A percentile compares a stretch with the other conserved stretches of the same genome.
phyloP scores from a whole-genome alignment of 2,113 vertebrate genomes.

The Corapipo altera region DNA sequence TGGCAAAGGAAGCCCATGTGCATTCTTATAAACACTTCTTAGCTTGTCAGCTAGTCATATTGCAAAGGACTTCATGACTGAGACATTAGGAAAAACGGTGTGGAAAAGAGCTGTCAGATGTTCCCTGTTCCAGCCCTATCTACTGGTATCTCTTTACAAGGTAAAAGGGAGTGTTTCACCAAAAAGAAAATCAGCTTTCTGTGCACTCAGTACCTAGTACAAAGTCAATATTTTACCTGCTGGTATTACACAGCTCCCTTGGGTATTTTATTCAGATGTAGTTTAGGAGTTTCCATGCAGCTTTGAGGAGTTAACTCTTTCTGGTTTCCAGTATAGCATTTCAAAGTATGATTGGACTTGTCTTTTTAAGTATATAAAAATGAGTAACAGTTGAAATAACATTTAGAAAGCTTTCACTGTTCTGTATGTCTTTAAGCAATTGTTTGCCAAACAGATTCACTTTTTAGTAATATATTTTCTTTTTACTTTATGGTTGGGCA shows the following conservation, averaged over 20 bases:
- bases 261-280: background rate
- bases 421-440: background rate
- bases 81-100: background rate
- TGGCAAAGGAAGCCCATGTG: background rate
- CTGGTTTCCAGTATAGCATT: background rate
- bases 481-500: background rate
- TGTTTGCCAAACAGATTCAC: background rate
- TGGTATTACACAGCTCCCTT: background rate
- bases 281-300: constrained; percentile 16
- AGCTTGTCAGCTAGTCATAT: background rate
- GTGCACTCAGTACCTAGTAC: background rate
- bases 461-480: background rate
- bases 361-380: constrained; percentile 23
- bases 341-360: constrained; percentile 34
- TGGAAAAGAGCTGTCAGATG: constrained; percentile 2
- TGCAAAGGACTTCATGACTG: background rate
- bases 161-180: background rate
- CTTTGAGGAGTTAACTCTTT: constrained; percentile 26
- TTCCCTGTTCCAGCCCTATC: background rate
- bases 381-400: constrained; percentile 25
- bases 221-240: constrained; percentile 22
- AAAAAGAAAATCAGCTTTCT: background rate
- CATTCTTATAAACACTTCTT: background rate
- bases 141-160: background rate
- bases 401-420: background rate